Percentiles rank a stretch among this genome's conserved stretches.
Conservation (phyloP, 2,797 vertebrate genomes). For the Strix occidentalis region DNA sequence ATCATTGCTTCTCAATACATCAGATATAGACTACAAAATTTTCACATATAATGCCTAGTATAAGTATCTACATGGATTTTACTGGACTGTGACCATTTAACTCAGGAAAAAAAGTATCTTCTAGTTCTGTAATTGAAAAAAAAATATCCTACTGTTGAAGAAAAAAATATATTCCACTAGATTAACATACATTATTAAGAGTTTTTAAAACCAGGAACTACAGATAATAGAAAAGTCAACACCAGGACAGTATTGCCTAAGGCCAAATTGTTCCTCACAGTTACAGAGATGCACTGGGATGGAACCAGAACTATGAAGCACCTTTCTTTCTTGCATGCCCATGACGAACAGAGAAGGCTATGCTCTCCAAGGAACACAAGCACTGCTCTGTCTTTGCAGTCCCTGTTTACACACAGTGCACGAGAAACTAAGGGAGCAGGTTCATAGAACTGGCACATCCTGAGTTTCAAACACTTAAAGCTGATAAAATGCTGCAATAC, state of each 20-base stretch:
- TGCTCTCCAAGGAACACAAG: neutral
- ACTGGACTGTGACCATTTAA: neutral
- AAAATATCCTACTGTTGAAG: neutral
- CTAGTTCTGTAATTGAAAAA: neutral
- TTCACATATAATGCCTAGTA: neutral
- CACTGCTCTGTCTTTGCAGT: neutral
- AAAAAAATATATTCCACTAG: neutral
- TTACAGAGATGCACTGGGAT: neutral
- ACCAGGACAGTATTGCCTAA: neutral
- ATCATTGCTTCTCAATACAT: neutral
- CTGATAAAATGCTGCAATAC: neutral
- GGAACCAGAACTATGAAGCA: neutral
- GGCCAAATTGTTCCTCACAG: neutral
- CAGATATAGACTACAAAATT: neutral
- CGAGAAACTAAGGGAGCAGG: neutral
- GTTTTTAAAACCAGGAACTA: neutral
- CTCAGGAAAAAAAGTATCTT: neutral
- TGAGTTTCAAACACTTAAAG: neutral
- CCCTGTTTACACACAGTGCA: neutral
- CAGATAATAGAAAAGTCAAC: fast-evolving
- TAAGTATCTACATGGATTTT: neutral
- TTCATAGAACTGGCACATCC: neutral
- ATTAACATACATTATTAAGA: neutral
- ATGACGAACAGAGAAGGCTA: neutral
- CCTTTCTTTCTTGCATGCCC: neutral